These are phyloP conservation scores for Chelonoidis abingdonii DNA, from an alignment of 2,113 vertebrate genomes.

Conservation along the genomic window DNA sequence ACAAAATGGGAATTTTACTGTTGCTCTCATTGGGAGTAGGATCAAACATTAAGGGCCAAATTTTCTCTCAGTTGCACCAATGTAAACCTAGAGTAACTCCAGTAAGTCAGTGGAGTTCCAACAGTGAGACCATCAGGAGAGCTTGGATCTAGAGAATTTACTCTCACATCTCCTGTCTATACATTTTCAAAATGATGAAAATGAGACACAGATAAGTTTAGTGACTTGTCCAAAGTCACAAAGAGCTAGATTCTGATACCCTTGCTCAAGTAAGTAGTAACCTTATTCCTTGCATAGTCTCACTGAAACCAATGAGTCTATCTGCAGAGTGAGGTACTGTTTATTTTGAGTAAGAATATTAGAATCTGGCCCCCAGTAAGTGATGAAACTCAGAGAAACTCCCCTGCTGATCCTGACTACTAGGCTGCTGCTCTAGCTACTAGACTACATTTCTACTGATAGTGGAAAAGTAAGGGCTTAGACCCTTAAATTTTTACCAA, in stretches of 20 bases:
- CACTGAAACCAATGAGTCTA: neutral
- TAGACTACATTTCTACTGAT: neutral
- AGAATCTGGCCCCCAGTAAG: neutral
- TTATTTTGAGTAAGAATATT: neutral
- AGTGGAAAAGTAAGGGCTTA: neutral
- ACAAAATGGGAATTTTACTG: neutral
- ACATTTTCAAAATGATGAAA: neutral
- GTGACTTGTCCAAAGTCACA: neutral
- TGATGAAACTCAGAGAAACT: neutral
- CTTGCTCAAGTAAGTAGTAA: neutral
- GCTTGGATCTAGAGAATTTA: neutral
- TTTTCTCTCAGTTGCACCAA: neutral
- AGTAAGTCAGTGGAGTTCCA: neutral
- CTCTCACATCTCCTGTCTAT: neutral
- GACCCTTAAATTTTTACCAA: neutral
- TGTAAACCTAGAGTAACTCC: neutral
- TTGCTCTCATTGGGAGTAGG: rapidly evolving
- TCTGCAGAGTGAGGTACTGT: neutral
- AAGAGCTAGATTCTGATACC: neutral
- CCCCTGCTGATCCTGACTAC: neutral
- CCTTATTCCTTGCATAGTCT: neutral
- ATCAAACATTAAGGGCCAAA: neutral
- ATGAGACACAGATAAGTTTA: neutral
- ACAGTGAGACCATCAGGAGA: neutral
- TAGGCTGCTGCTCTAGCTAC: neutral